These are phyloP conservation scores for Pseudoips prasinana DNA, from an alignment of 2,888 invertebrate species.

Conservation along the genomic window DNA sequence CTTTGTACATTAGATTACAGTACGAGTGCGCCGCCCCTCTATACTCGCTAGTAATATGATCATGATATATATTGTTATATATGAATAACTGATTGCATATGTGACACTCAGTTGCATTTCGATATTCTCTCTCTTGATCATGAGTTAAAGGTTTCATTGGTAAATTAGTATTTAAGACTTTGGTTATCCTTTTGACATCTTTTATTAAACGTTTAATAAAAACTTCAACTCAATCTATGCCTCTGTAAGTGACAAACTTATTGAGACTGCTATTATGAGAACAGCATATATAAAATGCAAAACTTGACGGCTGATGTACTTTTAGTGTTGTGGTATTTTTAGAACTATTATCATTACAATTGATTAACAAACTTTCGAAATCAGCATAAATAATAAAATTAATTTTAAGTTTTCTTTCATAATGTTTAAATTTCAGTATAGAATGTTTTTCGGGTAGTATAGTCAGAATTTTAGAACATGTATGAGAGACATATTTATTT, in stretches of 20 bases:
- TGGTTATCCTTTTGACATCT: conserved; percentile 5
- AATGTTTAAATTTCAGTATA: conserved; percentile 14
- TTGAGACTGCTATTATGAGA: conserved; percentile 17
- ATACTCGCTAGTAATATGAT: conserved; percentile 15
- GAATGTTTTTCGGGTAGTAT: conserved; percentile 11
- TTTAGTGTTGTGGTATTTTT: conserved; percentile 6
- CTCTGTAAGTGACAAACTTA: conserved; percentile 16
- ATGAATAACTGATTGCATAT: conserved; percentile 8
- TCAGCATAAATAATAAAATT: conserved; percentile 22
- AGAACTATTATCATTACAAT: neutral
- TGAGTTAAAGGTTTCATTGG: conserved; percentile 1
- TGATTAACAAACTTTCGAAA: conserved; percentile 12
- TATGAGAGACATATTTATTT: conserved; percentile 1
- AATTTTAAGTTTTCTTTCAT: conserved; percentile 19
- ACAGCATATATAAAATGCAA: conserved; percentile 23
- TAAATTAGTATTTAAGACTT: conserved; percentile 3
- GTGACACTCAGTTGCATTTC: conserved; percentile 6
- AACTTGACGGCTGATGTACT: conserved; percentile 17
- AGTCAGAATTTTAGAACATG: conserved; percentile 9
- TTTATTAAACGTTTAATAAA: conserved; percentile 6
- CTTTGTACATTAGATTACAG: conserved; percentile 19
- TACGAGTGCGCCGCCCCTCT: conserved; percentile 18
- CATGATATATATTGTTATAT: conserved; percentile 5
- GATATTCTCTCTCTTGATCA: neutral
- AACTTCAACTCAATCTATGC: conserved; percentile 5